Percentiles rank a stretch among this genome's conserved stretches.
These are phyloP conservation scores for Dipus sagitta DNA, from an alignment of 2,797 vertebrate species.

Conservation along the genomic window DNA sequence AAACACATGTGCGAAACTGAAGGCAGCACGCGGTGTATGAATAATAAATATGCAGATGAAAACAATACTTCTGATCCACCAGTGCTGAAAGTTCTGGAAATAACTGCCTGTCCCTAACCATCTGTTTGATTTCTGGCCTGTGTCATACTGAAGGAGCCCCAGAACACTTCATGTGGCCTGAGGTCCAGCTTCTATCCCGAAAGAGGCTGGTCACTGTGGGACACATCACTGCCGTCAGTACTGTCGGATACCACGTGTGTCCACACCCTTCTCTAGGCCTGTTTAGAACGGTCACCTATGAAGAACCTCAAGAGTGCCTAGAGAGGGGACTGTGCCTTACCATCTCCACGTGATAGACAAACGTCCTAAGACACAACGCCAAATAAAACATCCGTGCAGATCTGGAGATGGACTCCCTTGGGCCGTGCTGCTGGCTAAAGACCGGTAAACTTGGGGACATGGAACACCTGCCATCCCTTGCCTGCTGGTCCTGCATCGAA, in stretches of 20 bases:
- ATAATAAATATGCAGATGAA: fast-evolving
- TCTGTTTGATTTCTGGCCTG: too few relatives aligned
- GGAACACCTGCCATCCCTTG: too few relatives aligned
- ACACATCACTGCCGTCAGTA: neutral
- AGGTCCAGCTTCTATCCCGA: too few relatives aligned
- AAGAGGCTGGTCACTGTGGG: neutral
- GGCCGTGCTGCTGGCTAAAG: neutral
- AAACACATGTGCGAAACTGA: neutral
- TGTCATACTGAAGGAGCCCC: neutral
- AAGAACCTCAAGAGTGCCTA: fast-evolving
- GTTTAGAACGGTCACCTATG: too few relatives aligned
- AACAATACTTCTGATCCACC: neutral
- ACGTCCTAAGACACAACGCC: neutral
- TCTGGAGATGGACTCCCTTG: neutral
- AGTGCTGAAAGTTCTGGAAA: neutral
- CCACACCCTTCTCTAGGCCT: neutral
- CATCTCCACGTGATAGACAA: neutral
- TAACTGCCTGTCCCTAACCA: fast-evolving
- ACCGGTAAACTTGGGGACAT: neutral
- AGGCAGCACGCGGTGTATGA: fast-evolving
- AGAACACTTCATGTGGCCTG: neutral
- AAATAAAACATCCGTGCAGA: neutral
- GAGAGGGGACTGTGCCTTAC: neutral
- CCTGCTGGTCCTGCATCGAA: neutral
- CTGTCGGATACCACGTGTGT: neutral